phyloP scores from a whole-genome alignment of 2,888 invertebrate species.

The Steromphala cineraria region DNA sequence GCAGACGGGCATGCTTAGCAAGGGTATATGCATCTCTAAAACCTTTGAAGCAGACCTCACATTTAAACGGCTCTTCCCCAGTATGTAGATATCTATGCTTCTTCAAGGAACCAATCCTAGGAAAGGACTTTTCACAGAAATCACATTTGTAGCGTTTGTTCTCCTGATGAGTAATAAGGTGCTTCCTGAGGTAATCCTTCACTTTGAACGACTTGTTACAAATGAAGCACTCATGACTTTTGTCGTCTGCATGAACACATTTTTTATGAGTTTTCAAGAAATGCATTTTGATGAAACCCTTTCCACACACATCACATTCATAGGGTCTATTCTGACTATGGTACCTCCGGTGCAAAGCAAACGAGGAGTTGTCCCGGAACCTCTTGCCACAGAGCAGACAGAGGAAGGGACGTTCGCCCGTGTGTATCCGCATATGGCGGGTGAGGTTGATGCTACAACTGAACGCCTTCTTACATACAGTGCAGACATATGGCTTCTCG shows the following conservation, averaged over 20 bases:
- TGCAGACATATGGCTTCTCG: constrained; percentile 1
- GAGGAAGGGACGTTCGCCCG: constrained; percentile 1
- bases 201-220: constrained; percentile 12
- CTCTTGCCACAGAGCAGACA: constrained; percentile 16
- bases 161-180: not conserved
- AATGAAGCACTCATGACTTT: not conserved
- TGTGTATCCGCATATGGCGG: constrained; percentile 2
- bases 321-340: constrained; percentile 19
- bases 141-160: not conserved
- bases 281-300: not conserved
- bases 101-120: not conserved
- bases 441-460: not conserved
- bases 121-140: constrained; percentile 5
- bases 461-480: constrained; percentile 5
- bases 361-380: constrained; percentile 12
- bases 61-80: constrained; percentile 4
- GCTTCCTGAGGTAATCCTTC: constrained; percentile 6
- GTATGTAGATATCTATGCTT: constrained; percentile 1
- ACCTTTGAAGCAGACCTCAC: not conserved
- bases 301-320: constrained; percentile 17
- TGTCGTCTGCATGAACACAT: constrained; percentile 1
- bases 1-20: not conserved
- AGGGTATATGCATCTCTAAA: not conserved
- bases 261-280: constrained; percentile 3
- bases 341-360: not conserved